These are phyloP conservation scores for Nannoperca australis DNA, from an alignment of 2,797 vertebrate genomes.

Conservation along the genomic window DNA sequence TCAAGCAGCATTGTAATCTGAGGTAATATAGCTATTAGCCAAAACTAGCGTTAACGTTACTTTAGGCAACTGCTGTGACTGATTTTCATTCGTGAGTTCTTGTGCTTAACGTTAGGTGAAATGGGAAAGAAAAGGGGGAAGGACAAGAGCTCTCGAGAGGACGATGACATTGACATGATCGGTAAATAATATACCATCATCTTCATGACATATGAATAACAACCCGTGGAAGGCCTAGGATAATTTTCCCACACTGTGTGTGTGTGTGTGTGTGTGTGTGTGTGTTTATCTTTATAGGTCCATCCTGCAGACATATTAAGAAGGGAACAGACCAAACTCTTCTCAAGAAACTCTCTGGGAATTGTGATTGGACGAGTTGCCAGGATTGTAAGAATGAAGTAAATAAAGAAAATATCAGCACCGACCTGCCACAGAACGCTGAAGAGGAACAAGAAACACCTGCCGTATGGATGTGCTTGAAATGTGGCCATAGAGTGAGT, in stretches of 20 bases:
- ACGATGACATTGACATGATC: constrained; percentile 81
- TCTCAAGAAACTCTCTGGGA: constrained; percentile 87
- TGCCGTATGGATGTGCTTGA: constrained; percentile 93
- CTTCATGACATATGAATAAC: not conserved
- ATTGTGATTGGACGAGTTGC: constrained; percentile 87
- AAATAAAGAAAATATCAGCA: constrained; percentile 71
- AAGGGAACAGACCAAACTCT: constrained; percentile 91
- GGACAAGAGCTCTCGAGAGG: constrained; percentile 80
- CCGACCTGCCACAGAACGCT: constrained; percentile 58
- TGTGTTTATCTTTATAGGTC: constrained; percentile 73
- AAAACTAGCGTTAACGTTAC: not conserved
- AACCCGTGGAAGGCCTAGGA: not conserved
- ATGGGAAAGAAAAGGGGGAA: constrained; percentile 95
- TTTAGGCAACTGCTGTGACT: not conserved
- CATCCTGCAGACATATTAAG: constrained; percentile 89
- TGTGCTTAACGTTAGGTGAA: constrained; percentile 36
- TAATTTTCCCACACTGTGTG: not conserved
- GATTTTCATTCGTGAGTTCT: not conserved
- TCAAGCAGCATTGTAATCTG: not conserved
- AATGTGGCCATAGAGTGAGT: constrained; percentile 95
- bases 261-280: no score
- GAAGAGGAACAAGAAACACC: constrained; percentile 73
- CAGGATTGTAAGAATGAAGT: constrained; percentile 90
- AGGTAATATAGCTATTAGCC: not conserved
- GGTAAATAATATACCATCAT: constrained; percentile 77